phyloP scores from a whole-genome alignment of 53 echinoderm and acorn worm genomes.

The Temnopleurus reevesii region DNA sequence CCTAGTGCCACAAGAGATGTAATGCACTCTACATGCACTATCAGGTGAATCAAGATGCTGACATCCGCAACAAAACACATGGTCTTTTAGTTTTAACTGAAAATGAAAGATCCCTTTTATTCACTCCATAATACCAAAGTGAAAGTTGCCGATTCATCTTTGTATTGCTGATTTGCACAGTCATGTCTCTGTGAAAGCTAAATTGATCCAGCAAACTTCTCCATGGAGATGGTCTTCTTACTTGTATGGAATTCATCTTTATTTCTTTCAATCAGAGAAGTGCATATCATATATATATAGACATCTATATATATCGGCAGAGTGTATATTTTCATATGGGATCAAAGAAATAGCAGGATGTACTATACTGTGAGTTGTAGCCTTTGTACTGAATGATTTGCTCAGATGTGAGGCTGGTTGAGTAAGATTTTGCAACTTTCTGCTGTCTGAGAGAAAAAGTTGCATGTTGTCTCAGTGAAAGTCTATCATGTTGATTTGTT shows the following conservation, averaged over 20 bases:
- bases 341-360: neutral
- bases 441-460: no score
- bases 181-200: neutral
- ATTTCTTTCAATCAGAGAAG: neutral
- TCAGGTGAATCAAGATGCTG: neutral
- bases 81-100: neutral
- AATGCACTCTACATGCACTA: neutral
- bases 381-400: no score
- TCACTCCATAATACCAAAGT: neutral
- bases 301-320: neutral
- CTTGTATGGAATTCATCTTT: neutral
- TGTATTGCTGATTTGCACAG: neutral
- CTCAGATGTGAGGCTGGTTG: no score
- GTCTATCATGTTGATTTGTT: no score
- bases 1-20: neutral
- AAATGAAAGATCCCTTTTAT: neutral
- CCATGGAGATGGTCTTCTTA: neutral
- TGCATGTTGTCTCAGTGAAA: no score
- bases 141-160: neutral
- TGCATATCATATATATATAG: neutral
- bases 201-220: neutral
- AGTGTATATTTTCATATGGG: conserved; percentile 16
- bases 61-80: neutral
- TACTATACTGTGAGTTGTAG: neutral
- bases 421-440: no score